phyloP scores from a whole-genome alignment of 2,113 vertebrate species.

The Poeciliopsis retropinna region DNA sequence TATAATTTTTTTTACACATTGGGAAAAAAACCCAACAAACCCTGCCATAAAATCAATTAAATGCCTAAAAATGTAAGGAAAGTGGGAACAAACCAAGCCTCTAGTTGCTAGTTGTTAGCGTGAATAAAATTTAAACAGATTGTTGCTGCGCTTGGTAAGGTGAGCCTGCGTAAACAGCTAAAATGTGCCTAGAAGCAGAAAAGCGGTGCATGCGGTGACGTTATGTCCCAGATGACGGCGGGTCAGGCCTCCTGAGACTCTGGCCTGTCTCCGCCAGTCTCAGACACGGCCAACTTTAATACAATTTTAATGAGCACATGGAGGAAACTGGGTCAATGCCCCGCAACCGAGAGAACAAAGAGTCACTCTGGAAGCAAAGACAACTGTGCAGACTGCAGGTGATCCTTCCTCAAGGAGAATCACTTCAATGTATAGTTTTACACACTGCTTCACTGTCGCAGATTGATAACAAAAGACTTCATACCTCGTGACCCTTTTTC shows the following conservation, averaged over 20 bases:
- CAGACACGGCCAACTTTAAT: conserved; percentile 53
- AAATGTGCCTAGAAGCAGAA: conserved; percentile 17
- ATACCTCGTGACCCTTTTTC: background rate
- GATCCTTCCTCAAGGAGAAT: background rate
- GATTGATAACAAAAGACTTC: background rate
- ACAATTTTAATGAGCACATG: conserved; percentile 76
- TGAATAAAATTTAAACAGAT: background rate
- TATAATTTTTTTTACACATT: too few relatives aligned
- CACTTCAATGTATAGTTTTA: background rate
- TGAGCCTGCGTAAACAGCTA: background rate
- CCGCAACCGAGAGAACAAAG: conserved; percentile 56
- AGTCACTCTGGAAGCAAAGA: conserved; percentile 12
- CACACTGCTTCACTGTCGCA: background rate
- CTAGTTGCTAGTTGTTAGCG: background rate
- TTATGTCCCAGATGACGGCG: conserved; percentile 51
- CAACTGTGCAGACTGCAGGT: background rate
- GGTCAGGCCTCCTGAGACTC: conserved; percentile 46
- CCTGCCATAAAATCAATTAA: too few relatives aligned
- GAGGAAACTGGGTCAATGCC: conserved; percentile 67
- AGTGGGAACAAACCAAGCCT: background rate
- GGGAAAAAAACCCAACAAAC: too few relatives aligned
- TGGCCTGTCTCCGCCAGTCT: conserved; percentile 49
- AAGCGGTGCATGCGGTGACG: conserved; percentile 45
- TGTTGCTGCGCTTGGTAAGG: background rate
- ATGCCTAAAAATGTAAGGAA: background rate